Conservation (phyloP, 37 sponge, comb jelly and placozoan species). For the Hexactinellida sp. region DNA sequence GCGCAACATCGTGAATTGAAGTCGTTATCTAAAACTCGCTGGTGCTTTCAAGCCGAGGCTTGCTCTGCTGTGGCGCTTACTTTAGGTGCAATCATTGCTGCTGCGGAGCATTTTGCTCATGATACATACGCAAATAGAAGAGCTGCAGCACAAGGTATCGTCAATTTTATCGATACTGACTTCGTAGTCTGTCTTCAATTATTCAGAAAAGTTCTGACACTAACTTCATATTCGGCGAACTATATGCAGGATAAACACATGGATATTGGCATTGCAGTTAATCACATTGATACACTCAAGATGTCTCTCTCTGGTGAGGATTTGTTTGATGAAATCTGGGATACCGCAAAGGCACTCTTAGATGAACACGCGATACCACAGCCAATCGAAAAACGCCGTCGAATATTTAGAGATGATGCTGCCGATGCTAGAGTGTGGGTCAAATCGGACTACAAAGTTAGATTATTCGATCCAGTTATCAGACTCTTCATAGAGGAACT, state of each 20-base stretch:
- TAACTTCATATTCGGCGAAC: neutral
- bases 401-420: neutral
- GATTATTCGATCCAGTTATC: neutral
- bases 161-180: neutral
- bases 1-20: neutral
- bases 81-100: neutral
- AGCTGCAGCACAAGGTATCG: neutral
- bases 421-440: neutral
- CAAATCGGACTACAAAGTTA: neutral
- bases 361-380: neutral
- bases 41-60: neutral
- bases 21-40: neutral
- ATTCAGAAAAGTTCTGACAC: neutral
- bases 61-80: neutral
- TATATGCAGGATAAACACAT: neutral
- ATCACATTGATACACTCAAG: neutral
- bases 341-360: neutral
- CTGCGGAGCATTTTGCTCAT: neutral
- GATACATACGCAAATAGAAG: neutral
- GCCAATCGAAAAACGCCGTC: neutral
- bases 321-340: slow-evolving; percentile 4
- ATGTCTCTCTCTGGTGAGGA: neutral
- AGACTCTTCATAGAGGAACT: neutral
- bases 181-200: neutral
- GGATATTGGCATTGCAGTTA: neutral